Conservation (phyloP, 2,797 vertebrate species). For the Lates japonicus region DNA sequence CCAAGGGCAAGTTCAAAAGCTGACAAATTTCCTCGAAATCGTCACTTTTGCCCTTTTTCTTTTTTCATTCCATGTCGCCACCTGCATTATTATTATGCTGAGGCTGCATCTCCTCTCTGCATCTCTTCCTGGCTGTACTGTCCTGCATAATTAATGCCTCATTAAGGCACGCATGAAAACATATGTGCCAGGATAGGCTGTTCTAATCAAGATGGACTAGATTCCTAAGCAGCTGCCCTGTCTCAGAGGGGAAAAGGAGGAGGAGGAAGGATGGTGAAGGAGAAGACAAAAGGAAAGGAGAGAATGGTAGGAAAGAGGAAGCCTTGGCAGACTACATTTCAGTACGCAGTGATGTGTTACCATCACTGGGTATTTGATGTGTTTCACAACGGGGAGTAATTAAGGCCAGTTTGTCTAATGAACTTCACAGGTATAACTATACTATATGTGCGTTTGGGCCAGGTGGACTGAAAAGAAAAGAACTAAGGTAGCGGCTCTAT, state of each 20-base stretch:
- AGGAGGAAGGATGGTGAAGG: conserved; percentile 24
- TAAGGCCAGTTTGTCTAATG: conserved; percentile 60
- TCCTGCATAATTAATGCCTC: conserved; percentile 85
- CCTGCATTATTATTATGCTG: conserved; percentile 76
- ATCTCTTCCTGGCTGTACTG: conserved; percentile 52
- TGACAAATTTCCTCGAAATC: conserved; percentile 68
- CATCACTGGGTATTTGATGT: conserved; percentile 40
- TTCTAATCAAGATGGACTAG: conserved; percentile 80
- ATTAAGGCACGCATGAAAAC: conserved; percentile 81
- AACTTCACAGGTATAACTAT: conserved; percentile 45
- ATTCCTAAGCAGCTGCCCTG: conserved; percentile 75
- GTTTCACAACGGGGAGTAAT: conserved; percentile 65
- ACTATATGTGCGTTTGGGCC: conserved; percentile 35
- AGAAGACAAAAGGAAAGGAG: conserved; percentile 24
- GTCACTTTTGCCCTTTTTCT: conserved; percentile 32
- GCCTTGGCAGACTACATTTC: conserved; percentile 17
- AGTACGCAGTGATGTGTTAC: conserved; percentile 23
- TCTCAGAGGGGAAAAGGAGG: conserved; percentile 56
- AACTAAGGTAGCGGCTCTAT: conserved; percentile 20
- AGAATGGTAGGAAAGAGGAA: conserved; percentile 29
- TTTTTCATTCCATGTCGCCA: conserved; percentile 40
- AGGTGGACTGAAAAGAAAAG: conserved; percentile 31
- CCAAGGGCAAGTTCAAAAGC: conserved; percentile 71
- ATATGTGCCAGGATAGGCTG: conserved; percentile 71
- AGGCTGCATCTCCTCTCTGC: conserved; percentile 71